A percentile compares a stretch with the other conserved stretches of the same genome.
Conservation (phyloP, 1,140 invertebrate genomes). For the Cotesia typhae region DNA sequence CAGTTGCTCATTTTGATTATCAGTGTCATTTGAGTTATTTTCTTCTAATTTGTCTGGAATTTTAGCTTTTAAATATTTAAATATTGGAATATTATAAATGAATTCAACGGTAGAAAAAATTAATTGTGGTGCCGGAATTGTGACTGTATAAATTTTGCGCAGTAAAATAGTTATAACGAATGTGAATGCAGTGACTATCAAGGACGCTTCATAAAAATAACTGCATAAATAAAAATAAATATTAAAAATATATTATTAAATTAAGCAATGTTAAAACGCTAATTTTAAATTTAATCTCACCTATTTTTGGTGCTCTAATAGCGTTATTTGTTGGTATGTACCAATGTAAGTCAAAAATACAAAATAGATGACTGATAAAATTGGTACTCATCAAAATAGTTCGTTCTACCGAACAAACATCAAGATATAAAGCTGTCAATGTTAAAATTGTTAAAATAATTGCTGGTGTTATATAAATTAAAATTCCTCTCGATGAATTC, state of each 20-base stretch:
- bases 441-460: conserved; percentile 64
- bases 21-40: conserved; percentile 20
- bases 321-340: conserved; percentile 60
- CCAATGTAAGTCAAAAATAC: conserved; percentile 60
- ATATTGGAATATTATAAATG: conserved; percentile 46
- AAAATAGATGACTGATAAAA: conserved; percentile 64
- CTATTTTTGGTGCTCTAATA: conserved; percentile 48
- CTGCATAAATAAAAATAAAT: conserved; percentile 47
- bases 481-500: conserved; percentile 53
- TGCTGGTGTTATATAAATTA: conserved; percentile 61
- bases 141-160: conserved; percentile 51
- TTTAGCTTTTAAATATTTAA: conserved; percentile 46
- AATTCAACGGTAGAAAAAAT: conserved; percentile 43
- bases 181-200: conserved; percentile 61
- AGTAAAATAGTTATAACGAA: conserved; percentile 60
- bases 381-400: conserved; percentile 59
- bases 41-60: conserved; percentile 35
- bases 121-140: conserved; percentile 47
- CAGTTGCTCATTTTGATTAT: conserved; percentile 33
- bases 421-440: conserved; percentile 61
- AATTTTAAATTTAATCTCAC: conserved; percentile 45
- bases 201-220: conserved; percentile 62
- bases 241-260: background rate
- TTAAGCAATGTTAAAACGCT: background rate
- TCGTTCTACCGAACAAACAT: conserved; percentile 58